Evolutionary conservation across 2,797 vertebrate genomes (phyloP), one percentile per base, ranked within the genome.

Genomic region (Coreius guichenoti): DNA sequence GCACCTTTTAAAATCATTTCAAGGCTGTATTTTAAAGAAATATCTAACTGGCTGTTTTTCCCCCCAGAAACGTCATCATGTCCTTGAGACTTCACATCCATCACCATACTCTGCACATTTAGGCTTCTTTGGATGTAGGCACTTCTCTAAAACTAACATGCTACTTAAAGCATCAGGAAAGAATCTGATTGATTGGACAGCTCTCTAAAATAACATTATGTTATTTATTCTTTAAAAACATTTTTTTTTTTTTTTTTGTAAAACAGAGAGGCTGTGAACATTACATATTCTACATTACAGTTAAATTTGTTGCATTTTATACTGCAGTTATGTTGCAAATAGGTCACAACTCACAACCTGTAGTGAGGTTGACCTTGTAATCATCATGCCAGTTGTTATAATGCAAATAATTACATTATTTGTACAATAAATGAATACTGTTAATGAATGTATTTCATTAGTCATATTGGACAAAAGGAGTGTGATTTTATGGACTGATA

Each of bases 81-180:
- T 97, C 47, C 93, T 97, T 58, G 95, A 96, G 92, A 94, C 96
- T 0, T 95, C 93, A 0, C 96, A 97, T 23, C 96, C 96, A 3
- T 97, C 96, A 0, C 96, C 96, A 0, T 29, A 95, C 47, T 97
- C 96, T 0, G 96, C 91, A 65, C 92, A 96, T 85, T 93, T 96
- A 80, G 96, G 96, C 0, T 97, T 96, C 87, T 96, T 96, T 0
- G 96, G 96, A 65, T 97, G 96, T 47, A 90, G 79, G 9, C 96
- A 97, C 84, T 97, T 97, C 89, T 97, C 96, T 0, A 95, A 95
- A 90, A 94, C 96, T 0, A 97, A 97, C 0, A 90, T 92, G 36
- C 86, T 95, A 84, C 94, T 97, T 26, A 88, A 49, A 80, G 92
- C 92, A 61, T 92, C 94, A 0, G 95, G 96, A 86, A 96, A 96